Percentiles rank a stretch among this genome's conserved stretches.
Evolutionary conservation across 2,113 vertebrate genomes (phyloP).

Genomic region (Pygoscelis antarcticus): DNA sequence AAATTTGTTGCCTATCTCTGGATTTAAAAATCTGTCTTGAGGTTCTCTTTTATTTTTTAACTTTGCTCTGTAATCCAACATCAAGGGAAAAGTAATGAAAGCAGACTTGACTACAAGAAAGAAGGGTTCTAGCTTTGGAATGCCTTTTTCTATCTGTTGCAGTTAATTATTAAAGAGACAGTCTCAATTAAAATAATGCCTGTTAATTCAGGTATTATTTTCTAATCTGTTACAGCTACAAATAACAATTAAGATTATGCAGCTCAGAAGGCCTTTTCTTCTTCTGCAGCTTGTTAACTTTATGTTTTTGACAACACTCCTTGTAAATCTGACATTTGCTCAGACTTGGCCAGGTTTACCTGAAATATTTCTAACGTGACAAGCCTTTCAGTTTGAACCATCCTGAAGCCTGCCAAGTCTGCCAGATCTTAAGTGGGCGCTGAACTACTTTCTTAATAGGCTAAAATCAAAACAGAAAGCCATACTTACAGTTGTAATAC

Average conservation of each 20-base stretch:
- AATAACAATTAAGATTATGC: not conserved
- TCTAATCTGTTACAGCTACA: not conserved
- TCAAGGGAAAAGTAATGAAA: slow-evolving; percentile 29
- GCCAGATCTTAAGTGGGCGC: not conserved
- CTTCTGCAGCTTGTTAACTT: not conserved
- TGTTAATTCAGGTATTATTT: not conserved
- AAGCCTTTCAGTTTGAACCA: not conserved
- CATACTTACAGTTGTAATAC: not conserved
- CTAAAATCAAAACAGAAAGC: not conserved
- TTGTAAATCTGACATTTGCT: not conserved
- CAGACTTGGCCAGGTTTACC: not conserved
- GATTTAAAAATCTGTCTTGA: slow-evolving; percentile 19
- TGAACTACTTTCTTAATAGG: not conserved
- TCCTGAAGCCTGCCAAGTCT: not conserved
- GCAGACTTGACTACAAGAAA: not conserved
- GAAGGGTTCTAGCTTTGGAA: not conserved
- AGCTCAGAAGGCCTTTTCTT: not conserved
- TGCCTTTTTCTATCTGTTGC: not conserved
- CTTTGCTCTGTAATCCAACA: slow-evolving; percentile 8
- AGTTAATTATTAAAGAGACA: not conserved
- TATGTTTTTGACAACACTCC: not conserved
- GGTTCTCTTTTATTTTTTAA: slow-evolving; percentile 17
- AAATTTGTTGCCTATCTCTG: not conserved
- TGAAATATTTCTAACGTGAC: not conserved
- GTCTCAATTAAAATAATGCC: not conserved